Evolutionary conservation across 1,140 invertebrate genomes (phyloP).

Genomic region (Drosophila carrolli): DNA sequence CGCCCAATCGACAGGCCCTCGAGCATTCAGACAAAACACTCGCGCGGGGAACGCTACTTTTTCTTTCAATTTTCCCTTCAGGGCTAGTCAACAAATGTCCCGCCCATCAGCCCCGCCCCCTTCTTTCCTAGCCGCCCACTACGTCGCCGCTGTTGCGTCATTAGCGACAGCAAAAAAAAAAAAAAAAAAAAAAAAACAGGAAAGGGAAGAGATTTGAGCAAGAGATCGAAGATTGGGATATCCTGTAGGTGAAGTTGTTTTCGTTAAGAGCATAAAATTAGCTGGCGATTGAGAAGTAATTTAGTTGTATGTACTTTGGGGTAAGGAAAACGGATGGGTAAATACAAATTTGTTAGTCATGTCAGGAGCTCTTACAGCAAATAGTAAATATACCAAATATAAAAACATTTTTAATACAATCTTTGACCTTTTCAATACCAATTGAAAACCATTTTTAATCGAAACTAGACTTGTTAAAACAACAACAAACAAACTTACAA

Average conservation of each 20-base stretch:
- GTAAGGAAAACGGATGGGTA: background rate
- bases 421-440: too few species aligned
- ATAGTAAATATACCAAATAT: background rate
- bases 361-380: background rate
- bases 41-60: slow-evolving; percentile 37
- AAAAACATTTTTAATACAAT: too few species aligned
- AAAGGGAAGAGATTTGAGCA: background rate
- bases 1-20: slow-evolving; percentile 37
- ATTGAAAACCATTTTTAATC: too few species aligned
- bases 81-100: slow-evolving; percentile 70
- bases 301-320: background rate
- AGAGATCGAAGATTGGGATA: slow-evolving; percentile 6
- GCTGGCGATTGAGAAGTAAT: background rate
- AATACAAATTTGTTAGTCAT: too few species aligned
- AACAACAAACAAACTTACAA: too few species aligned
- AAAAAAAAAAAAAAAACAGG: background rate
- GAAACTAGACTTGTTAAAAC: too few species aligned
- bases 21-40: slow-evolving; percentile 69
- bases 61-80: slow-evolving; percentile 64
- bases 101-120: background rate
- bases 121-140: background rate
- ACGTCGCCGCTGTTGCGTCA: slow-evolving; percentile 47
- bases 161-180: slow-evolving; percentile 57
- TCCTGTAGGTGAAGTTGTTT: background rate
- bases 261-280: background rate